Percentiles rank a stretch among this genome's conserved stretches.
These are phyloP conservation scores for Teleogryllus oceanicus DNA, from an alignment of 2,888 invertebrate species.

Conservation along the genomic window DNA sequence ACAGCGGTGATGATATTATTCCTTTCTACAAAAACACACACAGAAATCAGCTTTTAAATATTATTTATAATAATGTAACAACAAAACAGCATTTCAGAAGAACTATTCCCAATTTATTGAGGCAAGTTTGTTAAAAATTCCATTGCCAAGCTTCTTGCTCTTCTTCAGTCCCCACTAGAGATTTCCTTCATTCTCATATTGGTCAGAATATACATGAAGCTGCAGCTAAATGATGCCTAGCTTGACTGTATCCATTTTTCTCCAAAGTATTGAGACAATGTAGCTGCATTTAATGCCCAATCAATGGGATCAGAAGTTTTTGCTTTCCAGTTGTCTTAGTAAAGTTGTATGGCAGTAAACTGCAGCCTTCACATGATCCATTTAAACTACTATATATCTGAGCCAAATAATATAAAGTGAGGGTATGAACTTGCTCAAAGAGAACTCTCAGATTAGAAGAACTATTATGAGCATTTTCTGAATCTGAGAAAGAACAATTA, in stretches of 20 bases:
- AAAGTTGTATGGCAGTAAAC: conserved; percentile 83
- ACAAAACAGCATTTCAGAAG: neutral
- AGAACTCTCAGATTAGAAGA: conserved; percentile 52
- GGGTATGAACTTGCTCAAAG: conserved; percentile 77
- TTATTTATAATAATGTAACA: too few species aligned
- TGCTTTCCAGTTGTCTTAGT: conserved; percentile 70
- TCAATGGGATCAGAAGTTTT: conserved; percentile 78
- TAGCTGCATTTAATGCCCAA: conserved; percentile 88
- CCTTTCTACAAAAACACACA: conserved; percentile 48
- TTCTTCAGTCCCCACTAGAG: conserved; percentile 36
- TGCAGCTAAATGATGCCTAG: conserved; percentile 80
- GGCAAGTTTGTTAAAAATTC: neutral
- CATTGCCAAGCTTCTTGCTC: conserved; percentile 41
- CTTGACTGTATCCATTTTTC: conserved; percentile 68
- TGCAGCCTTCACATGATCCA: conserved; percentile 73
- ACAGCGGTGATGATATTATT: conserved; percentile 70
- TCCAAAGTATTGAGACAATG: conserved; percentile 86
- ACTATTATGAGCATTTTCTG: conserved; percentile 47
- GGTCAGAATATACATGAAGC: conserved; percentile 68
- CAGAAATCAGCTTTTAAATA: neutral
- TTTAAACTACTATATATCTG: conserved; percentile 76
- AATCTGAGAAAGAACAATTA: conserved; percentile 55
- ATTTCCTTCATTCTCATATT: conserved; percentile 58
- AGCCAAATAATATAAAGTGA: conserved; percentile 83
- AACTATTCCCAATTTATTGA: neutral